Conservation (phyloP, 2,797 vertebrate genomes). For the Buceros bicornis region DNA sequence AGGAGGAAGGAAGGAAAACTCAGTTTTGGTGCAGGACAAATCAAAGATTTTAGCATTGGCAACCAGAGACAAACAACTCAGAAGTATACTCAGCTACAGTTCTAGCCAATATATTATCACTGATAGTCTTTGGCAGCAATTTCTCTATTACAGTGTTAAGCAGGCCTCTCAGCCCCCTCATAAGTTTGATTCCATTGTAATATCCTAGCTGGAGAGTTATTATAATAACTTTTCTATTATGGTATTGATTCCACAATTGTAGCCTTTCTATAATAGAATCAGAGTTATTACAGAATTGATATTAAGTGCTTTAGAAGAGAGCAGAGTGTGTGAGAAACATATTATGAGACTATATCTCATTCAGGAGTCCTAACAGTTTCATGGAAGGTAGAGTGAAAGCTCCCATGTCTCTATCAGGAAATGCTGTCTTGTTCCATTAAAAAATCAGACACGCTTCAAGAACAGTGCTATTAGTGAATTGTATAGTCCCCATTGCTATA, state of each 20-base stretch:
- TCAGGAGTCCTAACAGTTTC: not conserved
- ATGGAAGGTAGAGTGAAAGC: not conserved
- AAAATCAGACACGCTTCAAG: not conserved
- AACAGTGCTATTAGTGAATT: not conserved
- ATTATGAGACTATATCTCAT: not conserved
- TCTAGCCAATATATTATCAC: not conserved
- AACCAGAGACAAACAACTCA: not conserved
- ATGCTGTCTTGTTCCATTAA: not conserved
- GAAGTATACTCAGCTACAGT: not conserved
- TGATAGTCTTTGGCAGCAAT: not conserved
- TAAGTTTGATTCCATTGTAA: not conserved
- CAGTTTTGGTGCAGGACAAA: not conserved
- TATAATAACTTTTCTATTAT: not conserved
- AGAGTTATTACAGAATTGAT: not conserved
- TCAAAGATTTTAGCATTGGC: not conserved
- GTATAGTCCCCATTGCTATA: not conserved
- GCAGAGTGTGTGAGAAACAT: not conserved
- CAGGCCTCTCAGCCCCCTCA: not conserved
- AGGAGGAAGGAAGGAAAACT: not conserved
- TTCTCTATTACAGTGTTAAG: not conserved
- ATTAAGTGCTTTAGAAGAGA: not conserved
- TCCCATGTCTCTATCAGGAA: not conserved
- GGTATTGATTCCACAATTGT: constrained; percentile 8
- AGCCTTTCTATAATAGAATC: not conserved
- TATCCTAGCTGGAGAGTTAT: not conserved